Evolutionary conservation across 2,113 vertebrate genomes (phyloP).

Genomic region (Phyllopteryx taeniolatus): DNA sequence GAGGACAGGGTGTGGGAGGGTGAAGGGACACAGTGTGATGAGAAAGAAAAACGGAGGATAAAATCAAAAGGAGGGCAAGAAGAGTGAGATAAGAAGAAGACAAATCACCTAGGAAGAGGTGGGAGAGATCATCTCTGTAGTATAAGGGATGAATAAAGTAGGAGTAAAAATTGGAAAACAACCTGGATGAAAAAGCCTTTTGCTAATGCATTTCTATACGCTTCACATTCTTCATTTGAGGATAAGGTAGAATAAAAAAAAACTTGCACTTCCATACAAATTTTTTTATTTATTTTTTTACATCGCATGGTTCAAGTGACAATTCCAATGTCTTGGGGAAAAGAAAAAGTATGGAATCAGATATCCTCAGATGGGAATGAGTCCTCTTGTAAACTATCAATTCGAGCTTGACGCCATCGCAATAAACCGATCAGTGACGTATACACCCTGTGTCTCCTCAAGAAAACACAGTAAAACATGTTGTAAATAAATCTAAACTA

Average conservation of each 20-base stretch:
- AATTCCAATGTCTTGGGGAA: not conserved
- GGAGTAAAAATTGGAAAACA: conserved; percentile 37
- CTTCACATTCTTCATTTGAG: conserved; percentile 4
- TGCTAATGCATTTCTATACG: conserved; percentile 25
- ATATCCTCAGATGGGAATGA: not conserved
- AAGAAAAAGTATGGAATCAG: not conserved
- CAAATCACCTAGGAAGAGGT: conserved; percentile 53
- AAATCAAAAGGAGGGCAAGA: conserved; percentile 53
- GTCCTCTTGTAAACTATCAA: not conserved
- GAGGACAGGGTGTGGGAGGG: conserved; percentile 26
- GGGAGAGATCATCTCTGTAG: conserved; percentile 49
- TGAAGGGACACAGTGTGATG: conserved; percentile 21
- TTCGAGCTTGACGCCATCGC: not conserved
- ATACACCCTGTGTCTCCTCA: not conserved
- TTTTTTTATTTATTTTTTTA: too few relatives aligned
- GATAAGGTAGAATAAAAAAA: conserved; percentile 7
- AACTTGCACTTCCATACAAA: not conserved
- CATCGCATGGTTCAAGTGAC: not conserved
- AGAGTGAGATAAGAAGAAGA: conserved; percentile 59
- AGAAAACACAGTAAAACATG: not conserved
- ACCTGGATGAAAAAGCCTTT: conserved; percentile 26
- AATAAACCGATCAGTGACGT: not conserved
- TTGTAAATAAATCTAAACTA: not conserved
- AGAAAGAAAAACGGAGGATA: conserved; percentile 56
- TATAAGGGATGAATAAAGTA: conserved; percentile 30